These are phyloP conservation scores for Odontamblyopus rebecca DNA, from an alignment of 2,797 vertebrate species.

Conservation along the genomic window DNA sequence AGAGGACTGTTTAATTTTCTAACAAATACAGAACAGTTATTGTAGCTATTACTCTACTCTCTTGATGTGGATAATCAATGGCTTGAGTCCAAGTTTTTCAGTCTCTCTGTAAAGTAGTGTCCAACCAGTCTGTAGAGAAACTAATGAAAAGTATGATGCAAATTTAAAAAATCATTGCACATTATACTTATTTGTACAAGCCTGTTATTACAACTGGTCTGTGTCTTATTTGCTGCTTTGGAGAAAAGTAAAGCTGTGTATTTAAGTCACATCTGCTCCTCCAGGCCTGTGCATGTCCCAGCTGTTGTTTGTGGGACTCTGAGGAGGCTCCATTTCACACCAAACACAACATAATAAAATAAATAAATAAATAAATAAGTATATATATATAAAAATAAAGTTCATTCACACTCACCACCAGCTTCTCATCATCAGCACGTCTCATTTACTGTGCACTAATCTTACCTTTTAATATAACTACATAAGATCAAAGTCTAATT, in stretches of 20 bases:
- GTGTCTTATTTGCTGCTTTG: not conserved
- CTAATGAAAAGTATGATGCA: not conserved
- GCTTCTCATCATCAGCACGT: not conserved
- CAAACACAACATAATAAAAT: slow-evolving; percentile 15
- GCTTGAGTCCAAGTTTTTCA: too few species aligned
- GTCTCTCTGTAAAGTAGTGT: not conserved
- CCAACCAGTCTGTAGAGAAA: not conserved
- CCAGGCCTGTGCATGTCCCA: not conserved
- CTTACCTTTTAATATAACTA: not conserved
- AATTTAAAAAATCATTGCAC: not conserved
- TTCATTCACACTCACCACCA: slow-evolving; percentile 7
- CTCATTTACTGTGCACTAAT: slow-evolving; percentile 3
- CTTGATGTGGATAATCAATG: too few species aligned
- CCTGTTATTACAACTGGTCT: not conserved
- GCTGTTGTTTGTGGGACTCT: slow-evolving; percentile 16
- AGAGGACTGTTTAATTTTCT: too few species aligned
- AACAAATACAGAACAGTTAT: not conserved
- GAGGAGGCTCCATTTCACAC: slow-evolving; percentile 6
- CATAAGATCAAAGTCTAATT: not conserved
- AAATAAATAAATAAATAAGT: too few species aligned
- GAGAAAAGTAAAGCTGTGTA: slow-evolving; percentile 3
- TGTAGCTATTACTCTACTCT: not conserved
- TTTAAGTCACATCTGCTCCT: slow-evolving; percentile 3
- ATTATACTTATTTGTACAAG: not conserved
- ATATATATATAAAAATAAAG: not conserved